phyloP scores from a whole-genome alignment of 2,888 invertebrate genomes.

The Galerucella calmariensis region DNA sequence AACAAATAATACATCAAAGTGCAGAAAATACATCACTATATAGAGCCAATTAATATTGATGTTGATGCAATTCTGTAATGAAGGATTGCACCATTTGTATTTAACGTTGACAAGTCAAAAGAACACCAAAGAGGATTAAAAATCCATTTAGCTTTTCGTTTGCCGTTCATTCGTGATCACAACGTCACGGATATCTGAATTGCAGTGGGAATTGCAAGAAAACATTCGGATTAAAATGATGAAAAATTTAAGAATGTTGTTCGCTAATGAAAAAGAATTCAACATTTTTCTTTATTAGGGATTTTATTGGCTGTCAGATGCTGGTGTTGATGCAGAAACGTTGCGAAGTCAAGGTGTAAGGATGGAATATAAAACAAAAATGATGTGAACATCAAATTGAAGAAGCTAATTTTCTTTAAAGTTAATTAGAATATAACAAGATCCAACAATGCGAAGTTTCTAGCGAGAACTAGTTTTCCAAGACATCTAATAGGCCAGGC shows the following conservation, averaged over 20 bases:
- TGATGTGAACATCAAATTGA: too few relatives aligned
- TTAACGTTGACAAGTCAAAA: conserved; percentile 5
- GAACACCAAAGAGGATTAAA: conserved; percentile 12
- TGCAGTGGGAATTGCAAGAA: conserved; percentile 1
- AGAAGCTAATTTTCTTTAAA: background rate
- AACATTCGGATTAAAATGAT: background rate
- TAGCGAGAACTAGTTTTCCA: too few relatives aligned
- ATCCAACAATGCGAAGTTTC: too few relatives aligned
- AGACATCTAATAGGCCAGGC: too few relatives aligned
- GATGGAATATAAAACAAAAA: too few relatives aligned
- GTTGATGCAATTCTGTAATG: background rate
- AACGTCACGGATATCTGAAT: background rate
- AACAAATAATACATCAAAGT: background rate
- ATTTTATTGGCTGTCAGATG: background rate
- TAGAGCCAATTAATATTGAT: conserved; percentile 3
- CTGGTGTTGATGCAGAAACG: too few relatives aligned
- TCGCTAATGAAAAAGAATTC: background rate
- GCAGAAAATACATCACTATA: background rate
- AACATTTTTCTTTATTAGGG: conserved; percentile 1
- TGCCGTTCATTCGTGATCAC: background rate
- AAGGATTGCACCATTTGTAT: conserved; percentile 1
- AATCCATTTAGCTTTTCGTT: conserved; percentile 4
- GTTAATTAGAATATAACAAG: too few relatives aligned
- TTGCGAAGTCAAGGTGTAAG: too few relatives aligned
- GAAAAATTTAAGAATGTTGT: background rate